phyloP scores from a whole-genome alignment of 2,113 vertebrate species.

The Recurvirostra avosetta region DNA sequence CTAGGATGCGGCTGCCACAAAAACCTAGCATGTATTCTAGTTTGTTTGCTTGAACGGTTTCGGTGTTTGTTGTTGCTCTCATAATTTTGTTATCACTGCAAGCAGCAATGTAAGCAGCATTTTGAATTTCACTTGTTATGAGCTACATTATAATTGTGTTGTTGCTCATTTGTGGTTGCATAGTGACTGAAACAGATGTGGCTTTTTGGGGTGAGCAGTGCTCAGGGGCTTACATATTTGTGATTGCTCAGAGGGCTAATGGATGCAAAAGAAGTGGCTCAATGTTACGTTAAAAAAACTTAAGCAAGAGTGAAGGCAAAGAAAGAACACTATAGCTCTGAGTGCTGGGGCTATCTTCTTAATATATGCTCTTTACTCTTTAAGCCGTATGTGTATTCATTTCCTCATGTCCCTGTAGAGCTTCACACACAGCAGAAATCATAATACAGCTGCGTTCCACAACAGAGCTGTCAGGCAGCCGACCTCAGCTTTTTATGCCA shows the following conservation, averaged over 20 bases:
- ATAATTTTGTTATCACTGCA: slow-evolving; percentile 35
- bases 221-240: not conserved
- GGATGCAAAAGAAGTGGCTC: not conserved
- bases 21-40: not conserved
- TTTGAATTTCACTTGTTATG: slow-evolving; percentile 13
- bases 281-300: not conserved
- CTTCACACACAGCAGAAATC: not conserved
- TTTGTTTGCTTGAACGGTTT: slow-evolving; percentile 4
- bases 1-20: not conserved
- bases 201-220: slow-evolving; percentile 1
- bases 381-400: not conserved
- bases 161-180: not conserved
- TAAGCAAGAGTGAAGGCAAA: not conserved
- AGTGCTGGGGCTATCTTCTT: not conserved
- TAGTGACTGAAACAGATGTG: slow-evolving; percentile 7
- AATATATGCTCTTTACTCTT: not conserved
- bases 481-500: not conserved
- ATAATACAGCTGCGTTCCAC: not conserved
- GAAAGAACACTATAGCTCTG: not conserved
- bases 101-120: slow-evolving; percentile 12
- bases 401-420: not conserved
- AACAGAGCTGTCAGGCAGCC: not conserved
- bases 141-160: not conserved
- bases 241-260: not conserved
- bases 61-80: slow-evolving; percentile 26